Conservation (phyloP, 2,797 vertebrate species). For the Ctenosaura bakeri region DNA sequence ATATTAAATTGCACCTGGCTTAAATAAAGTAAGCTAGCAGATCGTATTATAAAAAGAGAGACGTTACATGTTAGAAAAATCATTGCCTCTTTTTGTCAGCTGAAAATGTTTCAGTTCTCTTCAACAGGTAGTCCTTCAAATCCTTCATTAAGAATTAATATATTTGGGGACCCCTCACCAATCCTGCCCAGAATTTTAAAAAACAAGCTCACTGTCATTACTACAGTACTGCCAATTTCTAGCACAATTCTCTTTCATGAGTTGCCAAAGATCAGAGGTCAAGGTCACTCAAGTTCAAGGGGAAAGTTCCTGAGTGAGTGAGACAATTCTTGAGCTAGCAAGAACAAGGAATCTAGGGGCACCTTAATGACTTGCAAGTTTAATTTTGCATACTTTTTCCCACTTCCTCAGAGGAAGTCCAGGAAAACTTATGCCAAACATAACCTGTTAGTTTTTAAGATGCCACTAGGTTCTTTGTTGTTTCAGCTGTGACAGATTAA, state of each 20-base stretch:
- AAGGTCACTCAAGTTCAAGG: too few species aligned
- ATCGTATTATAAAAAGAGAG: conserved; percentile 10
- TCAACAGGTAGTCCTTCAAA: not conserved
- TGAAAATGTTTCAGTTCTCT: not conserved
- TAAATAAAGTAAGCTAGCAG: not conserved
- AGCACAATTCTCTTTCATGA: not conserved
- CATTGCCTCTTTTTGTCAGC: not conserved
- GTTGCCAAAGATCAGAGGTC: not conserved
- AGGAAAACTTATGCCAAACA: too few species aligned
- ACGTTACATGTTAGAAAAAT: conserved; percentile 57
- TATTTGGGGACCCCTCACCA: not conserved
- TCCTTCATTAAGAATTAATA: conserved; percentile 1
- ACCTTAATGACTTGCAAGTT: too few species aligned
- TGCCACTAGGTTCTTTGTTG: too few species aligned
- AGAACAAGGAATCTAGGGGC: too few species aligned
- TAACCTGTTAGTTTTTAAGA: too few species aligned
- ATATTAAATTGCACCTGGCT: not conserved
- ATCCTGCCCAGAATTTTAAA: not conserved
- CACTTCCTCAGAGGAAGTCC: too few species aligned
- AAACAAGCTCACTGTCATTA: not conserved
- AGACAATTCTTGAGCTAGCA: too few species aligned
- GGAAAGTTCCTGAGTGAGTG: too few species aligned
- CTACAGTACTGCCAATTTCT: not conserved
- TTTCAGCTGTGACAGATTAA: too few species aligned
- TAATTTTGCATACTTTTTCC: too few species aligned